Base-by-base conservation (phyloP, 2,797 vertebrate genomes). In the Cossypha niveicapilla region DNA sequence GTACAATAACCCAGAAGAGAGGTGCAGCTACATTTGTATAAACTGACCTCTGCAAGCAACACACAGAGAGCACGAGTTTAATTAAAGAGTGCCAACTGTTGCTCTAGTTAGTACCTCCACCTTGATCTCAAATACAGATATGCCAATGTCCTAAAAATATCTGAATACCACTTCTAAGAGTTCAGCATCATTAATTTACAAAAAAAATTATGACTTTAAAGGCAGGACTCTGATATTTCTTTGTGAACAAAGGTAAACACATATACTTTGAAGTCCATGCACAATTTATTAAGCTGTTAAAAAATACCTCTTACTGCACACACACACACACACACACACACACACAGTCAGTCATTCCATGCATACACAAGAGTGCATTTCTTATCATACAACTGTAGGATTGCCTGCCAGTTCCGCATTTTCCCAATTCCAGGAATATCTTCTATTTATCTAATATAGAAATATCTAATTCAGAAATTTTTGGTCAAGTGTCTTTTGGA, bases 51-150 rank as follows among this genome's bases (percentile, higher is more conserved):
- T 42, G 42, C 39, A 68, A 58, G 37, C 47, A 35, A 32, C n/a
- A 71, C 47, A 56, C 14, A 76, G 34, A 28, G 27, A 73, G n/a
- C 32, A 56, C 13, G 4, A 81, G 18, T 54, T 75, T 63, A 88
- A 93, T 81, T 79, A 70, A 53, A 82, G 54, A 41, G 41, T 28
- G 42, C 21, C 74, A 93, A 0, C 2, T 86, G 28, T 13, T 87
- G 62, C 73, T 65, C 54, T 41, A 58, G 61, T 86, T 92, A 51
- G 32, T 71, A 84, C 25, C 74, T 76, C 72, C 82, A 70, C 77
- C 56, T 61, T 74, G 87, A 94, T 88, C 72, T 65, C 50, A 45
- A 72, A 68, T 22, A 61, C 50, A 88, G 87, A 92, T 91, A 90
- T 25, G 45, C 22, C 75, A 71, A 92, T 5, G 30, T 56, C 56